Percentiles rank a stretch among this genome's conserved stretches.
Evolutionary conservation across 2,113 vertebrate species (phyloP).

Genomic region (Sphaerodactylus townsendi): DNA sequence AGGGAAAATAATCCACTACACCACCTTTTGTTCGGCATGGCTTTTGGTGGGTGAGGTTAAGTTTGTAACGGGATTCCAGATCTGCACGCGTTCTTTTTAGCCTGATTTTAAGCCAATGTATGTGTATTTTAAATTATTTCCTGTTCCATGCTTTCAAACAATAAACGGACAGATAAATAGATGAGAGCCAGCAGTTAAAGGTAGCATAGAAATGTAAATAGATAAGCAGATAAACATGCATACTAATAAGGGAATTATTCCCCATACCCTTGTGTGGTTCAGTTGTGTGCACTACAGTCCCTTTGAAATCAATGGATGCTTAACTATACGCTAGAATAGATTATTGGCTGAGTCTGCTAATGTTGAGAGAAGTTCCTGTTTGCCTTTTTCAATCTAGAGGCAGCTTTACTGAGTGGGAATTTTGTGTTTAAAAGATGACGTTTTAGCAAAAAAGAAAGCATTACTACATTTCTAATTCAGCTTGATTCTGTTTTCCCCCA

Average conservation of each 20-base stretch:
- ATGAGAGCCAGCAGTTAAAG: too few species aligned
- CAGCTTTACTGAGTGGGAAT: background rate
- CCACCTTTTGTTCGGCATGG: too few species aligned
- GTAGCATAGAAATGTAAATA: background rate
- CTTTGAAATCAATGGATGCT: background rate
- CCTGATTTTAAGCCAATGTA: too few species aligned
- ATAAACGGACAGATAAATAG: too few species aligned
- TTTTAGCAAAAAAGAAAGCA: too few species aligned
- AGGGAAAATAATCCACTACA: too few species aligned
- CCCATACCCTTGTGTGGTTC: background rate
- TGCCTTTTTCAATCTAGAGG: background rate
- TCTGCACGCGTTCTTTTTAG: too few species aligned
- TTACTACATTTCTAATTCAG: background rate
- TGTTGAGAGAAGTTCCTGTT: background rate
- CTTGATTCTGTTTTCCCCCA: constrained; percentile 38
- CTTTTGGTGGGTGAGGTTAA: too few species aligned
- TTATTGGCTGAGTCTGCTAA: background rate
- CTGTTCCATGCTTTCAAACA: too few species aligned
- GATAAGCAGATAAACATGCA: background rate
- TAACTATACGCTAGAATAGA: background rate
- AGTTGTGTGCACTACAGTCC: background rate
- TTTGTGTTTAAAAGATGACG: background rate
- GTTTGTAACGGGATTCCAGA: too few species aligned
- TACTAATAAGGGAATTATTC: background rate
- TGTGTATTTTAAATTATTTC: too few species aligned